Percentiles rank a stretch among this genome's conserved stretches.
Conservation (phyloP, 2,113 vertebrate species). For the Pipra filicauda region DNA sequence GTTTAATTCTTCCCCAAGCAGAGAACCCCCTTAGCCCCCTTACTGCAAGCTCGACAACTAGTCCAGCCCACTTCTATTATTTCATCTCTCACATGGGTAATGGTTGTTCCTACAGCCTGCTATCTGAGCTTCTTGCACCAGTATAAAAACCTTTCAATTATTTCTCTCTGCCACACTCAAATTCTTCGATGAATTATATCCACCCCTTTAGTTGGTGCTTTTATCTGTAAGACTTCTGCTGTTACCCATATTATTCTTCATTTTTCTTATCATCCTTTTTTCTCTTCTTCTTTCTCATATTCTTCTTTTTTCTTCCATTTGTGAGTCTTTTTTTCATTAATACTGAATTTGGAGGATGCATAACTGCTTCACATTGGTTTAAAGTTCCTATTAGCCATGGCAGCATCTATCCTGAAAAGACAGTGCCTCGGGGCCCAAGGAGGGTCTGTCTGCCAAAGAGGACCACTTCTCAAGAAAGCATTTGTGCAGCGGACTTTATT, state of each 20-base stretch:
- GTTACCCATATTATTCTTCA: background rate
- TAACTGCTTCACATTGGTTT: background rate
- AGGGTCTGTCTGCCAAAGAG: background rate
- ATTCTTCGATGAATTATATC: background rate
- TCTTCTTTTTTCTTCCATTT: background rate
- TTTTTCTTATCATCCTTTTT: background rate
- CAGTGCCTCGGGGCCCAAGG: fast-evolving
- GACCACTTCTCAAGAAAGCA: background rate
- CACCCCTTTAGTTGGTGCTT: background rate
- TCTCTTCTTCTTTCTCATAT: background rate
- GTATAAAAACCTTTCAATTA: background rate
- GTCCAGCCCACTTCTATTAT: background rate
- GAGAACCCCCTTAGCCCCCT: background rate
- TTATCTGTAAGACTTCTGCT: background rate
- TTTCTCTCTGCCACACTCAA: background rate
- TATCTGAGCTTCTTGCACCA: background rate
- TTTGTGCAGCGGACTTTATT: background rate
- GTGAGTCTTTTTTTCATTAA: background rate
- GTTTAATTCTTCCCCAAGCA: background rate
- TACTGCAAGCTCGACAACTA: background rate
- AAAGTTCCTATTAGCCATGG: background rate
- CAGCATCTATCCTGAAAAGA: background rate
- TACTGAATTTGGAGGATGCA: background rate
- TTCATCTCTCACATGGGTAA: background rate
- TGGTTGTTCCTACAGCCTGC: background rate